Evolutionary conservation across 2,113 vertebrate genomes (phyloP).

Genomic region (Sapajus apella): DNA sequence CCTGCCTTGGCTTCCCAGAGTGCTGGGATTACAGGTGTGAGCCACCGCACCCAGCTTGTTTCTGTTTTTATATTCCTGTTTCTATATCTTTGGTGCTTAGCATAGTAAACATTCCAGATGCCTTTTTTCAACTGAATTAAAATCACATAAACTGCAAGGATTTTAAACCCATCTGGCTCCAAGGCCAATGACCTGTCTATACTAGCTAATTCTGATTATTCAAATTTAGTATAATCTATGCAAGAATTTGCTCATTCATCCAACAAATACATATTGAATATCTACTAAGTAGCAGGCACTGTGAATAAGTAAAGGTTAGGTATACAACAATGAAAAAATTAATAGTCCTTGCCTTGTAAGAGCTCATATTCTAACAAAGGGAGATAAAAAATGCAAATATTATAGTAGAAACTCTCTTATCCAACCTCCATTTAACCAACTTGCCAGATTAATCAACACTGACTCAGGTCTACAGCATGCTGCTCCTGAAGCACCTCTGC

Average conservation of each 20-base stretch:
- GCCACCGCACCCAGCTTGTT: neutral
- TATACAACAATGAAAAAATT: neutral
- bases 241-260: neutral
- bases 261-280: neutral
- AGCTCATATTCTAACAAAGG: neutral
- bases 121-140: conserved; percentile 42
- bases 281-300: neutral
- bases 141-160: neutral
- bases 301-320: neutral
- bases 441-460: neutral
- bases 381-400: neutral
- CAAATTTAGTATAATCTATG: neutral
- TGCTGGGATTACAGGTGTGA: neutral
- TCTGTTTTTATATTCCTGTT: neutral
- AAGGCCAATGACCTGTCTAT: neutral
- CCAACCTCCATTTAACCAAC: neutral
- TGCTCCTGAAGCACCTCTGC: neutral
- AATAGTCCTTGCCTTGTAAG: neutral
- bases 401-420: neutral
- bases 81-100: neutral
- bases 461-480: neutral
- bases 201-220: conserved; percentile 15
- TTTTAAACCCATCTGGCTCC: neutral
- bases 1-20: neutral
- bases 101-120: neutral